Percentiles rank a stretch among this genome's conserved stretches.
Evolutionary conservation across 2,888 invertebrate species (phyloP).

Genomic region (Dinocampus coccinellae): DNA sequence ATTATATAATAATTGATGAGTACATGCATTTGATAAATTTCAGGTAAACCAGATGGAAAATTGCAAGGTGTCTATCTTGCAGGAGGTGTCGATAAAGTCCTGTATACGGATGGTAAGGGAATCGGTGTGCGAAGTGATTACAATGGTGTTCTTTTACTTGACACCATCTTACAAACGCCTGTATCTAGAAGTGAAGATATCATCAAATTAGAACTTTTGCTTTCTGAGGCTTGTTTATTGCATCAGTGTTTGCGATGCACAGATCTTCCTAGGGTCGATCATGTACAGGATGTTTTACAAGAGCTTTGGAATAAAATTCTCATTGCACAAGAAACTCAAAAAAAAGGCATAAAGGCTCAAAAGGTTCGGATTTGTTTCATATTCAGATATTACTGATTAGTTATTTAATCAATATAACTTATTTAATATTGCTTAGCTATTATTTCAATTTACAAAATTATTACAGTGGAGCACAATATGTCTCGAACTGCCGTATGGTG

Average conservation of each 20-base stretch:
- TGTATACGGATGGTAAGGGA: slow-evolving; percentile 85
- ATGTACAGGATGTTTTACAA: slow-evolving; percentile 81
- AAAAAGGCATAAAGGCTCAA: slow-evolving; percentile 90
- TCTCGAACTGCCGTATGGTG: slow-evolving; percentile 82
- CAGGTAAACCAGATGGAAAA: slow-evolving; percentile 76
- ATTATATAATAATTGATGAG: background rate
- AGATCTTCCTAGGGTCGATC: slow-evolving; percentile 82
- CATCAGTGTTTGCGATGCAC: slow-evolving; percentile 84
- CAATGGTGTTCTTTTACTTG: slow-evolving; percentile 89
- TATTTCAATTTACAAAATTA: slow-evolving; percentile 28
- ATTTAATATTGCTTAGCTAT: slow-evolving; percentile 43
- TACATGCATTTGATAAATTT: slow-evolving; percentile 7
- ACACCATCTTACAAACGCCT: slow-evolving; percentile 89
- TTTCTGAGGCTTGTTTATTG: slow-evolving; percentile 89
- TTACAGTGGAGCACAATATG: slow-evolving; percentile 93
- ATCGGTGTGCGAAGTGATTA: slow-evolving; percentile 90
- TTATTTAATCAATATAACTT: background rate
- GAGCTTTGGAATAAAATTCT: slow-evolving; percentile 84
- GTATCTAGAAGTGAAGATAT: slow-evolving; percentile 82
- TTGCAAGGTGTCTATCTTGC: slow-evolving; percentile 82
- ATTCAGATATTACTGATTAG: slow-evolving; percentile 21
- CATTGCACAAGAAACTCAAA: slow-evolving; percentile 78
- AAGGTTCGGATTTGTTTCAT: slow-evolving; percentile 74
- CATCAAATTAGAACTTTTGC: slow-evolving; percentile 86
- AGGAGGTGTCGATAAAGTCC: slow-evolving; percentile 82